Percentiles rank a stretch among this genome's conserved stretches.
Evolutionary conservation across 1,140 invertebrate species (phyloP).

Genomic region (Portunus trituberculatus): DNA sequence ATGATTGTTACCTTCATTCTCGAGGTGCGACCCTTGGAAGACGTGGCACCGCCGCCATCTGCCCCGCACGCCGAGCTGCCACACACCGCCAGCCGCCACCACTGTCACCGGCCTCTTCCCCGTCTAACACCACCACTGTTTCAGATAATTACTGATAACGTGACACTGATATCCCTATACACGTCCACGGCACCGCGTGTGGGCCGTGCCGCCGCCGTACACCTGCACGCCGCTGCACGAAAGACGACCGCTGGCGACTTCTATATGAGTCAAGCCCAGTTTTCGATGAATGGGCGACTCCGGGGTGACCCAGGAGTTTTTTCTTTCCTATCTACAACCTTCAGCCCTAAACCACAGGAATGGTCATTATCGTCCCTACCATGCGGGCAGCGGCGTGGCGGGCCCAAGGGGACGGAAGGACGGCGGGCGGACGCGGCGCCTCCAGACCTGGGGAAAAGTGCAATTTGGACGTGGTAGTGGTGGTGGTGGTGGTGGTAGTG

Average conservation of each 20-base stretch:
- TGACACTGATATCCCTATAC: not conserved
- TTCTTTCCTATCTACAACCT: conserved; percentile 30
- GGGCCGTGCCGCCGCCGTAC: too few species aligned
- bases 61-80: conserved; percentile 22
- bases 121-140: too few species aligned
- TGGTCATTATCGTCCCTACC: conserved; percentile 57
- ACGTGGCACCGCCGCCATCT: conserved; percentile 38
- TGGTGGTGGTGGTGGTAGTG: too few species aligned
- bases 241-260: conserved; percentile 22
- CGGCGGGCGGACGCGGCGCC: too few species aligned
- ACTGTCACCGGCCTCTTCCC: not conserved
- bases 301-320: too few species aligned
- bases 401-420: too few species aligned
- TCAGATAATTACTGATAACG: too few species aligned
- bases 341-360: conserved; percentile 45
- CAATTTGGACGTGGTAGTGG: too few species aligned
- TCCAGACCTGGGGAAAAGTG: too few species aligned
- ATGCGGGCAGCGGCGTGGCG: too few species aligned
- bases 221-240: too few species aligned
- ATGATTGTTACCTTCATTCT: conserved; percentile 49
- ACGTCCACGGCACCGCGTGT: too few species aligned
- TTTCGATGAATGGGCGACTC: conserved; percentile 59
- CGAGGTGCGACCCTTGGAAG: conserved; percentile 32
- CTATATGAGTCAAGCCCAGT: conserved; percentile 63
- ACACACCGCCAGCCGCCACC: not conserved